phyloP scores from a whole-genome alignment of 2,797 vertebrate species.

The Falco columbarius region DNA sequence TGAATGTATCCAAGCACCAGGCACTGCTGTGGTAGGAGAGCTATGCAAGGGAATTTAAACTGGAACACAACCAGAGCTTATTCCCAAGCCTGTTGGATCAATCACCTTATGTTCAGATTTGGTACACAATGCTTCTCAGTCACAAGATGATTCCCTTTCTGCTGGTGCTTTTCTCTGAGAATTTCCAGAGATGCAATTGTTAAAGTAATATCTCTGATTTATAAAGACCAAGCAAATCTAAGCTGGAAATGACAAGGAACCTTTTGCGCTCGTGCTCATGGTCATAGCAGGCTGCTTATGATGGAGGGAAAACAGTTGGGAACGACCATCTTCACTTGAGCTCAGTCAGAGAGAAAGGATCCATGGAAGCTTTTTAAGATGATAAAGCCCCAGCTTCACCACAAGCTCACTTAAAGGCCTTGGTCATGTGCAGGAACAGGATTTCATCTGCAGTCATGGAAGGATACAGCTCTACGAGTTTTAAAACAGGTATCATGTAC shows the following conservation, averaged over 20 bases:
- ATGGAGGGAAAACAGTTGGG: not conserved
- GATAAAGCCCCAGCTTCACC: not conserved
- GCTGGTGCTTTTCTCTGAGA: not conserved
- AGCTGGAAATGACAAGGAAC: not conserved
- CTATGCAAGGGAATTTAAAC: not conserved
- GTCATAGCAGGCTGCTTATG: not conserved
- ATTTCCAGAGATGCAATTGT: not conserved
- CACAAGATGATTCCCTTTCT: not conserved
- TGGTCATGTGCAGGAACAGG: not conserved
- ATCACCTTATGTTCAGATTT: not conserved
- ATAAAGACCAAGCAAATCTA: not conserved
- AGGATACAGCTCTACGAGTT: not conserved
- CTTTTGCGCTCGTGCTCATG: not conserved
- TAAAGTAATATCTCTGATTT: not conserved
- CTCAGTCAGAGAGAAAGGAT: not conserved
- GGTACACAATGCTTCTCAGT: not conserved
- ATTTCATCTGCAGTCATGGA: not conserved
- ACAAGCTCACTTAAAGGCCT: not conserved
- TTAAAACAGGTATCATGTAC: not conserved
- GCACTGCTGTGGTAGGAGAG: not conserved
- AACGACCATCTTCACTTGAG: not conserved
- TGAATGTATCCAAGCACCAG: not conserved
- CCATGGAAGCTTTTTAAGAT: not conserved
- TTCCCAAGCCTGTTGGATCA: not conserved
- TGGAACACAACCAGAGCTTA: not conserved